A percentile compares a stretch with the other conserved stretches of the same genome.
phyloP scores from a whole-genome alignment of 2,113 vertebrate species.

The Tiliqua scincoides region DNA sequence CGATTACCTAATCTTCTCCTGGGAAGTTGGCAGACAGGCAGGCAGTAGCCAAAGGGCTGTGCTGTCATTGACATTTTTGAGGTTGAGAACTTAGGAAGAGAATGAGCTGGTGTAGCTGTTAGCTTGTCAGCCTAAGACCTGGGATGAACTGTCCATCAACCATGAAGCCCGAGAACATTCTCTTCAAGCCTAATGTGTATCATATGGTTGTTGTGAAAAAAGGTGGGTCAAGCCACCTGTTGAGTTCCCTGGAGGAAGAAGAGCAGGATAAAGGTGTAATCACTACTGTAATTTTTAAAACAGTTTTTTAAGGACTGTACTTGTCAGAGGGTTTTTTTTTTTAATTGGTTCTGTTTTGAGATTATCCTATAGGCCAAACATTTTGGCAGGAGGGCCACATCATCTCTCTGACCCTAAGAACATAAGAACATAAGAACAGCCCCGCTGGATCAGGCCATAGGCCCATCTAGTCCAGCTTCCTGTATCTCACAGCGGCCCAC shows the following conservation, averaged over 20 bases:
- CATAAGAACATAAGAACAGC: no score
- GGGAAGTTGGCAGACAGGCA: not conserved
- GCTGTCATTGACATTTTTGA: constrained; percentile 29
- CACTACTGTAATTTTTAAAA: not conserved
- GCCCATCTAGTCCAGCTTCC: no score
- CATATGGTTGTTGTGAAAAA: no score
- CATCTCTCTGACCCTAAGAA: no score
- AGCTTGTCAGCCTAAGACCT: not conserved
- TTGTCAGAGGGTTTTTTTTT: not conserved
- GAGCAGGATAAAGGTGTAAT: not conserved
- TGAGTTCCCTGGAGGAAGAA: not conserved
- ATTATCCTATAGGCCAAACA: not conserved
- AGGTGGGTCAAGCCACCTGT: not conserved
- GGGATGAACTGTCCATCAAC: no score
- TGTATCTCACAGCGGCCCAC: no score
- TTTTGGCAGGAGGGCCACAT: no score
- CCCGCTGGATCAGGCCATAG: no score
- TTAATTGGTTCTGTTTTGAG: no score
- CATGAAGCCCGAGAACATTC: no score
- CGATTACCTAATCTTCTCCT: constrained; percentile 52
- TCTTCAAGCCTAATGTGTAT: not conserved
- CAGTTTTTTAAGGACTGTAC: not conserved
- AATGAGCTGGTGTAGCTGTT: not conserved
- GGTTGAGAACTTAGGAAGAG: not conserved
- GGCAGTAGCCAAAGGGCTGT: constrained; percentile 2